These are phyloP conservation scores for Encarsia formosa DNA, from an alignment of 2,888 invertebrate genomes.

Conservation along the genomic window DNA sequence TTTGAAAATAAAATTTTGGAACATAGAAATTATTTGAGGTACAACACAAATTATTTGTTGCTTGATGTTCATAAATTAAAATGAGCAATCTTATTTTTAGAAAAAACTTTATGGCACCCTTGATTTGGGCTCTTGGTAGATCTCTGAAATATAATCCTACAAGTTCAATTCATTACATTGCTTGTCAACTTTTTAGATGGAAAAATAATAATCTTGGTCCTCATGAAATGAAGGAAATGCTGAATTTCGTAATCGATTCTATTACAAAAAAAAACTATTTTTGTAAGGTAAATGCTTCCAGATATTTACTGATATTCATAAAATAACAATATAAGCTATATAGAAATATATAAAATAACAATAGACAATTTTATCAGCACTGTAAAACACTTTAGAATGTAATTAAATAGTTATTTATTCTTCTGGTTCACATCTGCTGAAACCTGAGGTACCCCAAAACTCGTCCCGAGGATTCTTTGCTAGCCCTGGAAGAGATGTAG, in stretches of 20 bases:
- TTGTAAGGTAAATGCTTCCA: background rate
- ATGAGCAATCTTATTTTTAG: constrained; percentile 26
- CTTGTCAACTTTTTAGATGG: constrained; percentile 37
- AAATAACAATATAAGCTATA: background rate
- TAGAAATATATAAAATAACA: constrained; percentile 1
- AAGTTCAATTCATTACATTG: constrained; percentile 35
- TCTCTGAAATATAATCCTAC: constrained; percentile 33
- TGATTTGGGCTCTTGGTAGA: constrained; percentile 37
- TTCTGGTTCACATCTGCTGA: no score
- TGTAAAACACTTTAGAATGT: no score
- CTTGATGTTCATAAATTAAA: no score
- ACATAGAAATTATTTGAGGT: constrained; percentile 36
- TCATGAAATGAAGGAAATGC: constrained; percentile 18
- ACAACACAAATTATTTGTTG: no score
- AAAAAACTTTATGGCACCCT: constrained; percentile 34
- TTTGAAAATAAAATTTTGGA: no score
- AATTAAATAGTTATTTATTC: no score
- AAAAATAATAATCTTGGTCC: constrained; percentile 29
- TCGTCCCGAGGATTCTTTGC: no score
- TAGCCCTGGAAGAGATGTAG: no score
- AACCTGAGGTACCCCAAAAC: no score
- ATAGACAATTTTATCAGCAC: no score
- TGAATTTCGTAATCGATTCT: constrained; percentile 25
- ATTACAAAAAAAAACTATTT: constrained; percentile 13
- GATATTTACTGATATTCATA: background rate